Evolutionary conservation across 2,113 vertebrate genomes (phyloP).

Genomic region (Pelodiscus sinensis): DNA sequence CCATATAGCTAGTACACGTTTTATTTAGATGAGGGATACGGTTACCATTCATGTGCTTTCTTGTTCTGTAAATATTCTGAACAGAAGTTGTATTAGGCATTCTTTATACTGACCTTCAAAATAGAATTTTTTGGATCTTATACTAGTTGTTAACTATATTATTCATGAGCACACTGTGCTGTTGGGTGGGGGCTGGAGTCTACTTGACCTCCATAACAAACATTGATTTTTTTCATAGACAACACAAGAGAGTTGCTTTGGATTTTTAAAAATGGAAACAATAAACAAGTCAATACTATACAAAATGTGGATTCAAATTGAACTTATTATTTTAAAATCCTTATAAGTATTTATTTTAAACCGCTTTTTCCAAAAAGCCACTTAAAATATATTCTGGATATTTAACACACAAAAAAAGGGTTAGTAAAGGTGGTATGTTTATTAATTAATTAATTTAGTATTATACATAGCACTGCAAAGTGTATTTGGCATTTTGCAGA

Average conservation of each 20-base stretch:
- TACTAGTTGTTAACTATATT: background rate
- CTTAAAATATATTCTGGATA: background rate
- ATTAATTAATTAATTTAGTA: fast-evolving
- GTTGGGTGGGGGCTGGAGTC: background rate
- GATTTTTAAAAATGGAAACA: background rate
- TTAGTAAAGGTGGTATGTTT: background rate
- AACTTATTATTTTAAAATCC: background rate
- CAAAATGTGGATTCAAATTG: background rate
- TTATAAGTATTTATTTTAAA: background rate
- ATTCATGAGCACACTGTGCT: fast-evolving
- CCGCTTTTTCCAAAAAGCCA: background rate
- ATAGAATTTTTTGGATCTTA: fast-evolving
- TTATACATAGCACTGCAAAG: background rate
- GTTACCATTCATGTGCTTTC: fast-evolving
- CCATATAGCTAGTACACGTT: background rate
- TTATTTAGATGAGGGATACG: background rate
- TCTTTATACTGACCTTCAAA: fast-evolving
- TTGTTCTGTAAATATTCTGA: background rate
- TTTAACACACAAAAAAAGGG: background rate
- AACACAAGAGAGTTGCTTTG: background rate
- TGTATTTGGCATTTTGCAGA: background rate
- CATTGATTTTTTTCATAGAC: fast-evolving
- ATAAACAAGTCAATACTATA: background rate
- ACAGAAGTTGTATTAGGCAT: background rate
- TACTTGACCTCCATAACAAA: background rate